Conservation (phyloP, 2,888 invertebrate species). For the Eilema caniola region DNA sequence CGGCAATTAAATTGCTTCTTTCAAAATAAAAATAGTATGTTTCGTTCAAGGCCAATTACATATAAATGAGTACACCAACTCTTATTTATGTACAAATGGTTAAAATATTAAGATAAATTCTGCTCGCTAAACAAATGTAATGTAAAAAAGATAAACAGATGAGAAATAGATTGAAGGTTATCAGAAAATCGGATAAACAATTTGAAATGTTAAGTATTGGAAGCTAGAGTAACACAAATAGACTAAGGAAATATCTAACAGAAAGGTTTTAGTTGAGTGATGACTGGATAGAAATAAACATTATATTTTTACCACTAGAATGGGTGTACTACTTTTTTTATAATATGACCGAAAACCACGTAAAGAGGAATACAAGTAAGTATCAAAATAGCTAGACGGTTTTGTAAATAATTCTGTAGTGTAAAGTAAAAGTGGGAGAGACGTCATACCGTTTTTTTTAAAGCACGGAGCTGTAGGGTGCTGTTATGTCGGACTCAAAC, state of each 20-base stretch:
- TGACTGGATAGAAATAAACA: background rate
- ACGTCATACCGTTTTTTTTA: too few species aligned
- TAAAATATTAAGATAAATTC: slow-evolving; percentile 15
- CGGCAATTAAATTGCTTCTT: background rate
- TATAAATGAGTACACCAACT: background rate
- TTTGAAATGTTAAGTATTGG: slow-evolving; percentile 11
- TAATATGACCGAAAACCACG: background rate
- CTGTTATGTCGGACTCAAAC: too few species aligned
- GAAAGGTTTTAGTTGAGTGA: slow-evolving; percentile 4
- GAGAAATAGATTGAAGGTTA: slow-evolving; percentile 18
- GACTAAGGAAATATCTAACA: slow-evolving; percentile 2
- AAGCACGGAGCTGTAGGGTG: too few species aligned
- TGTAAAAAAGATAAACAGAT: slow-evolving; percentile 8
- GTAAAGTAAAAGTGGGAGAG: background rate
- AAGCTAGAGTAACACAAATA: background rate
- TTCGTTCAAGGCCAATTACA: background rate
- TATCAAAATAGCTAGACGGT: background rate
- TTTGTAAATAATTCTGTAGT: background rate
- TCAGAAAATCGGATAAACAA: slow-evolving; percentile 5
- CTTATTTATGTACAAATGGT: slow-evolving; percentile 1
- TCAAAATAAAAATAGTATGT: background rate
- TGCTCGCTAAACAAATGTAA: background rate
- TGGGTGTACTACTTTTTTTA: background rate
- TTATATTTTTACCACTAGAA: background rate
- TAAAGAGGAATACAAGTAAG: background rate